Evolutionary conservation across 2,888 invertebrate genomes (phyloP).

Genomic region (Anaspis maculata): DNA sequence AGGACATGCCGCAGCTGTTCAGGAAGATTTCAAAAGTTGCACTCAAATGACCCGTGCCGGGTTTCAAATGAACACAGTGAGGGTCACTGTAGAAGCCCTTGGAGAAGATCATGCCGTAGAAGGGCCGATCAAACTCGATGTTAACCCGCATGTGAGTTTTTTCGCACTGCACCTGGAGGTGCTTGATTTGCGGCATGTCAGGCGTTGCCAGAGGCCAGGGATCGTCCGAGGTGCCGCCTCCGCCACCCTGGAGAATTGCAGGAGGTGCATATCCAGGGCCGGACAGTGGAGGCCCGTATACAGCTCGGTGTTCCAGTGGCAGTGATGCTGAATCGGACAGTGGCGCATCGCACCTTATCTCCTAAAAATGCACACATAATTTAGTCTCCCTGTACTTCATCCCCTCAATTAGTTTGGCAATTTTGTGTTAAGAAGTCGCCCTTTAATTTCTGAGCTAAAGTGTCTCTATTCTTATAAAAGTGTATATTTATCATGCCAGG

Average conservation of each 20-base stretch:
- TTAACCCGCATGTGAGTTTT: conserved; percentile 93
- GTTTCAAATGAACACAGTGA: conserved; percentile 85
- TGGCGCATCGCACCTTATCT: conserved; percentile 69
- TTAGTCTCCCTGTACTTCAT: conserved; percentile 6
- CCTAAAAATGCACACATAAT: conserved; percentile 50
- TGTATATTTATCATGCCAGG: too few relatives aligned
- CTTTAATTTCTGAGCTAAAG: too few relatives aligned
- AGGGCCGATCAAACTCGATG: conserved; percentile 90
- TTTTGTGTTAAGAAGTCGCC: too few relatives aligned
- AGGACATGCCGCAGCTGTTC: conserved; percentile 89
- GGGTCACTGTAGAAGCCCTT: conserved; percentile 89
- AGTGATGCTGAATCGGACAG: conserved; percentile 71
- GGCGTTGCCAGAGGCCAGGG: conserved; percentile 84
- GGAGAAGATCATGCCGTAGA: conserved; percentile 93
- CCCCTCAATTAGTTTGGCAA: too few relatives aligned
- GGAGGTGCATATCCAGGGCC: conserved; percentile 42
- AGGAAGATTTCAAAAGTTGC: conserved; percentile 91
- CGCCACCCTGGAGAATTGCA: conserved; percentile 36
- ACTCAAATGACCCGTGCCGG: conserved; percentile 82
- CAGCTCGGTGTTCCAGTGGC: conserved; percentile 72
- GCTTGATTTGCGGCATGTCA: conserved; percentile 89
- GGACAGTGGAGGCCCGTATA: conserved; percentile 59
- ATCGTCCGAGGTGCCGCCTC: conserved; percentile 57
- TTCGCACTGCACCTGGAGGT: conserved; percentile 89
- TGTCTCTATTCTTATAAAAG: too few relatives aligned